A percentile compares a stretch with the other conserved stretches of the same genome.
phyloP scores from a whole-genome alignment of 2,888 invertebrate genomes.

The Palloptera scutellata region DNA sequence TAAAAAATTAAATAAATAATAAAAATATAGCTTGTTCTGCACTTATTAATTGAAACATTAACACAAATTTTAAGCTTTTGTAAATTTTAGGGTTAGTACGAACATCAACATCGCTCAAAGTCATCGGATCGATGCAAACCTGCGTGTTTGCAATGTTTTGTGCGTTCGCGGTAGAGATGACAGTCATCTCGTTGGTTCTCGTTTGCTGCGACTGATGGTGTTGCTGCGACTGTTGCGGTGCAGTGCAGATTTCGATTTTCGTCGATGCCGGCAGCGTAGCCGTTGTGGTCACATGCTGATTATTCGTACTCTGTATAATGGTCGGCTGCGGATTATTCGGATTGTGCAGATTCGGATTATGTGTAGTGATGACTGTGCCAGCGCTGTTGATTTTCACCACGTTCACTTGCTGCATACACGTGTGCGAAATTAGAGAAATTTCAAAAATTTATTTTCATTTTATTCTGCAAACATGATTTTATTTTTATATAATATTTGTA shows the following conservation, averaged over 20 bases:
- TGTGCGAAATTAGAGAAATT: no score
- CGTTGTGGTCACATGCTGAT: constrained; percentile 58
- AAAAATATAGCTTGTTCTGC: constrained; percentile 18
- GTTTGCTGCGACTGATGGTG: constrained; percentile 41
- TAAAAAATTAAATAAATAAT: constrained; percentile 33
- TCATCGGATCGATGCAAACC: constrained; percentile 83
- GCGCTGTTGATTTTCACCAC: constrained; percentile 64
- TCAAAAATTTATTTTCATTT: no score
- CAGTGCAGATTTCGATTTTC: constrained; percentile 62
- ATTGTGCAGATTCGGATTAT: constrained; percentile 48
- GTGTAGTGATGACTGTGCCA: constrained; percentile 61
- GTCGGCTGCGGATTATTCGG: constrained; percentile 52
- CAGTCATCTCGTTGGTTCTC: constrained; percentile 34
- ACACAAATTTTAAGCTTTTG: constrained; percentile 22
- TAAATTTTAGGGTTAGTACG: constrained; percentile 62
- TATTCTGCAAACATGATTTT: no score
- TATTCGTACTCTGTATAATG: constrained; percentile 61
- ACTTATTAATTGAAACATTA: constrained; percentile 30
- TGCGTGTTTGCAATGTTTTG: constrained; percentile 68
- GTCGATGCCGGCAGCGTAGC: constrained; percentile 58
- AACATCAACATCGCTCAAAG: constrained; percentile 78
- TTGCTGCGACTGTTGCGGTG: constrained; percentile 44
- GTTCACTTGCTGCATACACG: constrained; percentile 57
- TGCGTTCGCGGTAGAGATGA: constrained; percentile 47
- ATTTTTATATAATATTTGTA: no score